Base-by-base conservation (phyloP, 1,140 invertebrate genomes). In the Drosophila mayri region DNA sequence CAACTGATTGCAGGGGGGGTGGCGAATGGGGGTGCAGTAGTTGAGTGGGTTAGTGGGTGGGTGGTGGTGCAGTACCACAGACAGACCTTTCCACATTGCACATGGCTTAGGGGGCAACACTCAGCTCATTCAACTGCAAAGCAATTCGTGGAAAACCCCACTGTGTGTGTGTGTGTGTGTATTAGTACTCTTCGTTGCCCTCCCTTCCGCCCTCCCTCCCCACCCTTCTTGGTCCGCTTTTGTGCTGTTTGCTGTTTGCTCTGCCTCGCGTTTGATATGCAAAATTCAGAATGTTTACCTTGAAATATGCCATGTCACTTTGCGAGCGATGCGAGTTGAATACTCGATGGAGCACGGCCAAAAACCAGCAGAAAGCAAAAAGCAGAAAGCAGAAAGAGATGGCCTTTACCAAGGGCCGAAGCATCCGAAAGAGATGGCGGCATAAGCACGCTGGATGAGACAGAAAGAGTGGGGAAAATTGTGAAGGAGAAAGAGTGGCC, bases 241-340 rank as follows among this genome's bases (percentile, higher is more conserved):
- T 72, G 41, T 55, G 40, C 44, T 52, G 47, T 52, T 55, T 68
- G 57, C 52, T 79, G 58, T 66, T 49, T 78, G 52, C 59, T 61
- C 40, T 62, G 25, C 44, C 40, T 46, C 73, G 58, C 76, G 65
- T 76, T 83, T 79, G 76, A 52, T 79, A 80, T 86, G 75, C 65
- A 78, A 87, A 86, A 86, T 87, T 72, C 83, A 82, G 32, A 63
- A 79, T 88, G 79, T 83, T 87, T 88, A 88, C 84, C 84, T 88
- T 87, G 84, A 87, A 84, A 87, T 87, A 74, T 88, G 84, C 85
- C 84, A 87, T 87, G 84, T 88, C 79, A 83, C 76, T 82, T 78
- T 70, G 64, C 43, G 55, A 73, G 66, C 74, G 74, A 77, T 77
- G 74, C 74, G 74, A 68, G 74, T 73, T 73, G 70, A 73, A 73